Base-by-base conservation (phyloP, 2,888 invertebrate species). In the Chrysotoxum bicinctum region DNA sequence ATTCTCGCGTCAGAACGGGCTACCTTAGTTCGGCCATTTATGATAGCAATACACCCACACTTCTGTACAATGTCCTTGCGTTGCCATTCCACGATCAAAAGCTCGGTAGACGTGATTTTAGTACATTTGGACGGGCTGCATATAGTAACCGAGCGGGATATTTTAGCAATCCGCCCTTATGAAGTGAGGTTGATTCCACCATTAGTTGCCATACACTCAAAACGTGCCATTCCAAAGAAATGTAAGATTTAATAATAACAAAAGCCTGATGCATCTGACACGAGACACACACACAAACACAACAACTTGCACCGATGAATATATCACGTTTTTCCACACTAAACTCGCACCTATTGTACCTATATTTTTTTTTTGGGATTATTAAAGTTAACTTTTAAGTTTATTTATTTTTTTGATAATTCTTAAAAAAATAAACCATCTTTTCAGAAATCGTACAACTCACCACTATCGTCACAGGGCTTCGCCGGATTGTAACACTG, bases 21-120 rank as follows among this genome's bases (percentile, higher is more conserved):
- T 86, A 86, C 82, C 82, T 86, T 78, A 81, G 86, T 80, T 80
- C 86, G 86, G 81, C 81, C 77, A 78, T 74, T 60, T 86, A 78
- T 73, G 94, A 94, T 72, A 79, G 85, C 90, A 94, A 96, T 58
- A 76, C 87, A 93, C 96, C 96, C 77, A 95, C 96, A 88, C 94
- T 97, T 89, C 96, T 97, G 96, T 97, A 97, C 94, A 97, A 97
- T 87, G 95, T 97, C 90, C 94, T 97, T 92, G 97, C 97, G 88
- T 94, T 97, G 90, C 97, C 97, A 88, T 98, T 98, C 93, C 97
- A 97, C 90, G 97, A 98, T 93, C 97, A 97, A 93, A 97, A 97
- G 92, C 95, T 97, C 90, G 97, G 97, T 89, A 93, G 97, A 90
- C 94, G 97, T 87, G 97, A 97, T 93, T 93, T 94, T 88, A 93